Evolutionary conservation across 2,113 vertebrate species (phyloP).

Genomic region (Myodes glareolus): DNA sequence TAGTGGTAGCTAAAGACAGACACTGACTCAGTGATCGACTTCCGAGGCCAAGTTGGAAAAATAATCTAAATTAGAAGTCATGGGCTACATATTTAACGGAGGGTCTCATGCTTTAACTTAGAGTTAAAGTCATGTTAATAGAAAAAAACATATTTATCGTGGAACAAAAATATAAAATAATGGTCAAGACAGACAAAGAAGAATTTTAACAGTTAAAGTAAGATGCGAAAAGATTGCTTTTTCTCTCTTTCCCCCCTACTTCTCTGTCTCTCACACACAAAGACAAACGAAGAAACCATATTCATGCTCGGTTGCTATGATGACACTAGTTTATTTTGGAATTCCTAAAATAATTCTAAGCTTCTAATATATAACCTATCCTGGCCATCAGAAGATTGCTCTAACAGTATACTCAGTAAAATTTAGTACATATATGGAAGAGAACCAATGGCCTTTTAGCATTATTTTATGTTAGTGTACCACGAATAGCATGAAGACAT

Average conservation of each 20-base stretch:
- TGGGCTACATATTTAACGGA: constrained; percentile 43
- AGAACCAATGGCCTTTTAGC: constrained; percentile 49
- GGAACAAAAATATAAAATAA: constrained; percentile 48
- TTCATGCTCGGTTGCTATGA: constrained; percentile 56
- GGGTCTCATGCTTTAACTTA: constrained; percentile 59
- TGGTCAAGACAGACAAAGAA: constrained; percentile 41
- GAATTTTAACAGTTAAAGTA: constrained; percentile 45
- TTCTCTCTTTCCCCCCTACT: neutral
- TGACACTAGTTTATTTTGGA: constrained; percentile 50
- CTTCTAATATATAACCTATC: constrained; percentile 57
- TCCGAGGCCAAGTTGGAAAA: constrained; percentile 62
- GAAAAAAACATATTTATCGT: constrained; percentile 34
- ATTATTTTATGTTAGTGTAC: constrained; percentile 43
- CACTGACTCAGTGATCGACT: constrained; percentile 45
- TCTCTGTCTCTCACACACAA: neutral
- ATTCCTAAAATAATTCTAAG: constrained; percentile 72
- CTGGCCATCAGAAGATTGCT: constrained; percentile 55
- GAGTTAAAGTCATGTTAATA: constrained; percentile 61
- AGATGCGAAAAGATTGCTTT: constrained; percentile 13
- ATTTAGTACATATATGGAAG: constrained; percentile 64
- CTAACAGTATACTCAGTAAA: constrained; percentile 25
- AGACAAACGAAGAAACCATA: constrained; percentile 31
- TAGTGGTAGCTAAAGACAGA: constrained; percentile 42
- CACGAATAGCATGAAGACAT: neutral
- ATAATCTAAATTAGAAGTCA: constrained; percentile 57